Percentiles rank a stretch among this genome's conserved stretches.
Evolutionary conservation across 92 coral and sea anemone species (phyloP).

Genomic region (Epizoanthus scotinus): DNA sequence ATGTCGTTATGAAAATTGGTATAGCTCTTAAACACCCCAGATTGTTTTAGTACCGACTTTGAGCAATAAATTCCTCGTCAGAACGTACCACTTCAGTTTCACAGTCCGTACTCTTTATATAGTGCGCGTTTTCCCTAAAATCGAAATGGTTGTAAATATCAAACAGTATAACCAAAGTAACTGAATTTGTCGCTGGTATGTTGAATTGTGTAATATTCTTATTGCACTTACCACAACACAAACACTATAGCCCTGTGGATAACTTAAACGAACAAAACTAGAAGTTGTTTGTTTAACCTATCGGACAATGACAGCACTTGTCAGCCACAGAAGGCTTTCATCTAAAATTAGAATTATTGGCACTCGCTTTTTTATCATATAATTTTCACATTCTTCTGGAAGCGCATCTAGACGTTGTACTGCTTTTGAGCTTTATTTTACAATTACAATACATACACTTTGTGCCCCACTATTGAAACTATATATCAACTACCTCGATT

Average conservation of each 20-base stretch:
- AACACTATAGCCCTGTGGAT: background rate
- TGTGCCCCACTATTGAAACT: constrained; percentile 25
- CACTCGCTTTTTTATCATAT: constrained; percentile 4
- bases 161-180: too few relatives aligned
- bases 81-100: too few relatives aligned
- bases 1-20: too few relatives aligned
- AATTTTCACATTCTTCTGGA: constrained; percentile 7
- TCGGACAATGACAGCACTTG: constrained; percentile 23
- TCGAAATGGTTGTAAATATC: too few relatives aligned
- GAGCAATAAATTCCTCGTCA: too few relatives aligned
- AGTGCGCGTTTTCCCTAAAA: too few relatives aligned
- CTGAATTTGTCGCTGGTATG: background rate
- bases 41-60: too few relatives aligned
- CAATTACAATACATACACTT: background rate
- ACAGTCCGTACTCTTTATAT: too few relatives aligned
- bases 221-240: constrained; percentile 6
- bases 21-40: too few relatives aligned
- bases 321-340: constrained; percentile 14
- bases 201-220: constrained; percentile 31
- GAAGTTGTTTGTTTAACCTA: constrained; percentile 2
- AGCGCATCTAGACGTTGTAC: background rate
- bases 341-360: constrained; percentile 4
- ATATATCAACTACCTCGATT: background rate
- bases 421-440: background rate
- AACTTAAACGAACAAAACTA: constrained; percentile 13